A percentile compares a stretch with the other conserved stretches of the same genome.
Evolutionary conservation across 2,888 invertebrate genomes (phyloP).

Genomic region (Thereva unica): DNA sequence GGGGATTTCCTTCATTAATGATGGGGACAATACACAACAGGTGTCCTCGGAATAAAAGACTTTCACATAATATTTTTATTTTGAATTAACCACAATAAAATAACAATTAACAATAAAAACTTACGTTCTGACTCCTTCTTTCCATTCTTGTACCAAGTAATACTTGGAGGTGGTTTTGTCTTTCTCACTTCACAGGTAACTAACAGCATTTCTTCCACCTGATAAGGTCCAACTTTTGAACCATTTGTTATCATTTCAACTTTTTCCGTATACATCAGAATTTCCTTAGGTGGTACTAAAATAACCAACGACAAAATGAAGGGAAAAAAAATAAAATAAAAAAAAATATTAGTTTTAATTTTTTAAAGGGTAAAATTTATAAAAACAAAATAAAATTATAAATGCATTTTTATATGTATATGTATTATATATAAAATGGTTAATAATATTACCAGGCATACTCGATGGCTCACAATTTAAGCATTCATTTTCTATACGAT

Average conservation of each 20-base stretch:
- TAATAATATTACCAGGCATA: conserved; percentile 26
- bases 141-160: conserved; percentile 83
- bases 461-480: conserved; percentile 30
- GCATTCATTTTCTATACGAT: conserved; percentile 29
- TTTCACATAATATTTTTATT: too few species aligned
- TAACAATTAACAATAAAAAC: conserved; percentile 41
- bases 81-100: too few species aligned
- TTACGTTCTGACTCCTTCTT: conserved; percentile 63
- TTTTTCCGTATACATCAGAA: conserved; percentile 70
- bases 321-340: background rate
- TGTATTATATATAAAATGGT: background rate
- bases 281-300: conserved; percentile 80
- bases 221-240: conserved; percentile 56
- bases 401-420: background rate
- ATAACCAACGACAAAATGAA: conserved; percentile 52
- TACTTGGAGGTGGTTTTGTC: conserved; percentile 82
- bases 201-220: conserved; percentile 55
- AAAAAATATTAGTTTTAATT: background rate
- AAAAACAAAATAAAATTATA: background rate
- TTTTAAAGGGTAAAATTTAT: too few species aligned
- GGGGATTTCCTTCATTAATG: too few species aligned
- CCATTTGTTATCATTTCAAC: conserved; percentile 66
- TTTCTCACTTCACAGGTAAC: conserved; percentile 65
- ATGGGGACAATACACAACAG: too few species aligned
- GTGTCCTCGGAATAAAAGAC: too few species aligned